Evolutionary conservation across 2,113 vertebrate species (phyloP), one percentile per base, ranked within the genome.

Genomic region (Xerus inauris): DNA sequence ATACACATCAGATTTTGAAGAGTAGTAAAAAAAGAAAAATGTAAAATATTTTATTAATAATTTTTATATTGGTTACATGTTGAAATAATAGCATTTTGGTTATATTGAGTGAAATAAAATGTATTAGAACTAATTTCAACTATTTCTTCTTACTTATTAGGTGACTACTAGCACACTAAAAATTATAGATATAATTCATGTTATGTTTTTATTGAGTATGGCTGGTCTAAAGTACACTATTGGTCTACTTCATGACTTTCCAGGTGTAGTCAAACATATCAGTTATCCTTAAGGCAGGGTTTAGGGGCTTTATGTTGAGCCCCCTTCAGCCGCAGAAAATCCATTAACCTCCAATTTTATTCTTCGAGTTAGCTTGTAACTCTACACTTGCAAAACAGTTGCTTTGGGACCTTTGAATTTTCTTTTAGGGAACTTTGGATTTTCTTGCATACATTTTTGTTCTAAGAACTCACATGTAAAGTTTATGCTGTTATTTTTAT

Each of bases 41-140:
- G 54, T 30, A 75, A 94, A 91, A 49, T 77, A 94, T 85, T 92
- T 96, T 19, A 77, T 77, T 93, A 95, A 73, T 92, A 94, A 32
- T 80, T 91, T 83, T 83, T 59, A 42, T 73, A 79, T 96, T 90
- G 82, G 35, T 76, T 91, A 85, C 10, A 67, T 45, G 30, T 26
- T 96, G 28, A 91, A 88, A 87, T 85, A 32, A 90, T 87, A 85
- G 67, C 51, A 80, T 82, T 87, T 92, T 45, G 65, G 62, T 85
- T 87, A 40, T 62, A 47, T 19, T 26, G n/a, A 19, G 17, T 95
- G 35, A 95, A 96, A 94, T 91, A 85, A 95, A 94, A 89, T 51
- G 35, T 30, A 38, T 90, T 87, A 47, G 92, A 95, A 89, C 93
- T 77, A 69, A 96, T 64, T 89, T 93, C n/a, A 59, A 19, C 22